Conservation (phyloP, 2,888 invertebrate species). For the Leucania comma region DNA sequence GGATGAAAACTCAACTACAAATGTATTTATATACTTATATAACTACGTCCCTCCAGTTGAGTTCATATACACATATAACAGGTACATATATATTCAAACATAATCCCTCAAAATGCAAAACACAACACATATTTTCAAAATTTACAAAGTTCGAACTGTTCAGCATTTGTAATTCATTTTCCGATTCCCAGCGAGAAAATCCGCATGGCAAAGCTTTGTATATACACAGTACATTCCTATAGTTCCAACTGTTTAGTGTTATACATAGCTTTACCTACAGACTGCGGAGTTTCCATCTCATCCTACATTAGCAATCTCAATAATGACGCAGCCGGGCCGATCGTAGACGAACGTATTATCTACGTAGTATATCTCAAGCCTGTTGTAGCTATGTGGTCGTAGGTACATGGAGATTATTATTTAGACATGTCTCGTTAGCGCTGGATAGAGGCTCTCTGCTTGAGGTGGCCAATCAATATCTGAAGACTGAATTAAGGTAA, state of each 20-base stretch:
- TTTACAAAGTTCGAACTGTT: too few species aligned
- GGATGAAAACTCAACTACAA: too few species aligned
- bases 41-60: too few species aligned
- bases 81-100: neutral
- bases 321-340: constrained; percentile 33
- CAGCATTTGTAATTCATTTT: neutral
- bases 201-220: neutral
- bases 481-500: constrained; percentile 19
- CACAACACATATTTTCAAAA: neutral
- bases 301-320: constrained; percentile 38
- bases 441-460: constrained; percentile 19
- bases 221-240: neutral
- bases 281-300: neutral
- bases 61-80: too few species aligned
- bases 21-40: too few species aligned
- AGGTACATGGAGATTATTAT: constrained; percentile 35
- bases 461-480: constrained; percentile 53
- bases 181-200: neutral
- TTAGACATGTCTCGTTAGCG: constrained; percentile 51
- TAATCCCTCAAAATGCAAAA: neutral
- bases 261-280: neutral
- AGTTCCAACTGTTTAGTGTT: neutral
- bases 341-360: constrained; percentile 2
- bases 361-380: neutral
- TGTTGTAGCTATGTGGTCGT: neutral